A percentile compares a stretch with the other conserved stretches of the same genome.
phyloP scores from a whole-genome alignment of 2,797 vertebrate species.

The Melanotaenia maccullochi region DNA sequence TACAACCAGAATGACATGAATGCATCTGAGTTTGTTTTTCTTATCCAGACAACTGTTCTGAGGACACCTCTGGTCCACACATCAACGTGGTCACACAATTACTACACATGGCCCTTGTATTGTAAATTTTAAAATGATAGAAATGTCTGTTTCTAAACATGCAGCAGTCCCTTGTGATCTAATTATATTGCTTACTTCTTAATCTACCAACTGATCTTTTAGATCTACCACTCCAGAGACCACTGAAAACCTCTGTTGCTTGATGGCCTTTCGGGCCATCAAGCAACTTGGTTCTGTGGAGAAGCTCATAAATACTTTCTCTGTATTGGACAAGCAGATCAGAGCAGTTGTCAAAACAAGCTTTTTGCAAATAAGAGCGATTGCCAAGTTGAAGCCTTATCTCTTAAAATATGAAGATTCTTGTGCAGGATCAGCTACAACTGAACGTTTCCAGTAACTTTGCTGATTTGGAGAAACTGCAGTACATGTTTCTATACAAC shows the following conservation, averaged over 20 bases:
- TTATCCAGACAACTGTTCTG: neutral
- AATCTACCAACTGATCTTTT: neutral
- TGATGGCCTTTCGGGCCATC: neutral
- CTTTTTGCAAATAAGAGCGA: no score
- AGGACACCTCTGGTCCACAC: neutral
- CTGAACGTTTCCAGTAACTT: neutral
- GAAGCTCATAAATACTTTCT: neutral
- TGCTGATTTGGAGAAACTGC: neutral
- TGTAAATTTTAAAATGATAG: neutral
- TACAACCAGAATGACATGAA: neutral
- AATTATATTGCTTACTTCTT: no score
- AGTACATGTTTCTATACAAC: neutral
- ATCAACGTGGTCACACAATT: neutral
- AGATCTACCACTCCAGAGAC: neutral
- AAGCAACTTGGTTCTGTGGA: neutral
- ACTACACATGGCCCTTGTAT: neutral
- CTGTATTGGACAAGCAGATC: no score
- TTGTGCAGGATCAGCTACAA: neutral
- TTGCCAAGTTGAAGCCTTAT: no score
- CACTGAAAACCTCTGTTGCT: neutral
- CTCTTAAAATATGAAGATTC: neutral
- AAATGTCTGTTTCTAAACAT: neutral
- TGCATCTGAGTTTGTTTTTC: neutral
- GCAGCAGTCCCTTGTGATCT: neutral
- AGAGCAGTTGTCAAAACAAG: no score